A percentile compares a stretch with the other conserved stretches of the same genome.
Evolutionary conservation across 2,797 vertebrate genomes (phyloP).

Genomic region (Typhlichthys subterraneus): DNA sequence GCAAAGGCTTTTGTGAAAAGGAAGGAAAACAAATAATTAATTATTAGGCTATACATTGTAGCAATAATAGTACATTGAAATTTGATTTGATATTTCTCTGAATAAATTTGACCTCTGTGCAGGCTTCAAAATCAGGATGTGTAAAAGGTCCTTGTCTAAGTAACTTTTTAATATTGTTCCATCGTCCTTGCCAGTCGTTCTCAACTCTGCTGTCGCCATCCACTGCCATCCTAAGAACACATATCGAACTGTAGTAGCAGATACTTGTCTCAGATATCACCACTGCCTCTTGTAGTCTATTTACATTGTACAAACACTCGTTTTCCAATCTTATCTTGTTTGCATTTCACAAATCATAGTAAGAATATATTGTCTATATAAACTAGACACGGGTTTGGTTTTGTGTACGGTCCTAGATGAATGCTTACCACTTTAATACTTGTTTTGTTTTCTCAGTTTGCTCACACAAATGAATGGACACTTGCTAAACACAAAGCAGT

Average conservation of each 20-base stretch:
- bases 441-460: neutral
- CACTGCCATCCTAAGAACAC: conserved; percentile 89
- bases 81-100: neutral
- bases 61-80: too few species aligned
- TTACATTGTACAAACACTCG: neutral
- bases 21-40: neutral
- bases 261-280: conserved; percentile 2
- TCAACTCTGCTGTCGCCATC: conserved; percentile 86
- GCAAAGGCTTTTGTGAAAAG: conserved; percentile 79
- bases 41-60: neutral
- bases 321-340: neutral
- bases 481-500: conserved; percentile 12
- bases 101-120: conserved; percentile 85
- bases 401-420: too few species aligned
- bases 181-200: conserved; percentile 92
- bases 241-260: neutral
- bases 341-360: too few species aligned
- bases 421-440: too few species aligned
- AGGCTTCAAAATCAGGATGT: conserved; percentile 94
- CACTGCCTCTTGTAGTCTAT: neutral
- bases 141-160: conserved; percentile 92
- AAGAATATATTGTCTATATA: too few species aligned
- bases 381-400: too few species aligned
- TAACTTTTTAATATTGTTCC: conserved; percentile 94
- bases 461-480: neutral